Evolutionary conservation across 2,797 vertebrate genomes (phyloP).

Genomic region (Sylvia borin): DNA sequence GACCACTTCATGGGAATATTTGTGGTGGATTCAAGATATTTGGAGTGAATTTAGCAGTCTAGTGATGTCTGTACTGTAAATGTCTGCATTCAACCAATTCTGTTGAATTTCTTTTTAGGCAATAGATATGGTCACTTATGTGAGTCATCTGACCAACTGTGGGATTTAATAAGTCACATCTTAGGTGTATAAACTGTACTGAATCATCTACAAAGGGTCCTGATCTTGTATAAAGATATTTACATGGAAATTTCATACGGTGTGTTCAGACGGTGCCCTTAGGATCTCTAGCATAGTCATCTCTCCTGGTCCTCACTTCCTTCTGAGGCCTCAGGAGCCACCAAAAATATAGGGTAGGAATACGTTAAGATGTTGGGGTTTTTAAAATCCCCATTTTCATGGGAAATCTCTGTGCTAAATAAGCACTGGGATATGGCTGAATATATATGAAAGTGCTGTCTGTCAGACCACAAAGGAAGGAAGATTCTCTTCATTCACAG

Average conservation of each 20-base stretch:
- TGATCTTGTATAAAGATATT: background rate
- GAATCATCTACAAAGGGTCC: background rate
- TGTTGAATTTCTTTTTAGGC: background rate
- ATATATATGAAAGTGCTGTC: background rate
- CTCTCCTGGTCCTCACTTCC: background rate
- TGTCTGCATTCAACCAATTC: background rate
- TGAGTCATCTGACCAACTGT: background rate
- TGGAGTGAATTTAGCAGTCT: background rate
- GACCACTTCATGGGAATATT: background rate
- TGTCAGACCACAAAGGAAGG: background rate
- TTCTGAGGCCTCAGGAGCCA: background rate
- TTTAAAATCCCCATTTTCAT: background rate
- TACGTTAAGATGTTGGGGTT: fast-evolving
- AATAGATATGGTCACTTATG: background rate
- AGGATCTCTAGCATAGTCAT: background rate
- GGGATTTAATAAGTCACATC: background rate
- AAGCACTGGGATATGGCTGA: background rate
- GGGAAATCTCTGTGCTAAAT: background rate
- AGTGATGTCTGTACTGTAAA: background rate
- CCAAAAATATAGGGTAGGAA: background rate
- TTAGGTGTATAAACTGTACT: background rate
- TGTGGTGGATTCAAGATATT: background rate
- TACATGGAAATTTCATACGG: background rate
- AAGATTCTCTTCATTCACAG: background rate
- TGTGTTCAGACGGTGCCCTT: background rate